Evolutionary conservation across 2,797 vertebrate species (phyloP), one percentile per base, ranked within the genome.

Genomic region (Microctenopoma steveboyesi): DNA sequence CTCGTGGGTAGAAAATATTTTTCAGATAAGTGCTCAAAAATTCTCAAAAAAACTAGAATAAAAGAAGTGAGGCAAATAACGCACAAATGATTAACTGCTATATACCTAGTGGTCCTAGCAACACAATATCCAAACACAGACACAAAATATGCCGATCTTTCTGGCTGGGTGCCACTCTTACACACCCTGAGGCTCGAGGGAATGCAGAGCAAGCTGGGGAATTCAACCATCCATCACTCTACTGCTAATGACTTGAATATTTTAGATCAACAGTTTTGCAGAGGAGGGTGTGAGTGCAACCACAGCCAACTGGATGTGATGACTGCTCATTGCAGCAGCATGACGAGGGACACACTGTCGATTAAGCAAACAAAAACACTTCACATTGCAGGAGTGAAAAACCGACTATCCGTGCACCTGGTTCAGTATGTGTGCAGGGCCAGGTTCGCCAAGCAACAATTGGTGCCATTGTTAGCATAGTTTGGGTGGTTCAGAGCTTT

Each of bases 351-450:
- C 42, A 48, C 59, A 53, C 40, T 5, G 57, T 43, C 67, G 51
- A 64, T 81, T 56, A 66, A 61, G 68, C 55, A 65, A 81, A 72
- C 63, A 53, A 47, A 64, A 77, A 39, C 56, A 59, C 27, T 22
- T 22, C 42, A 33, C 47, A 39, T 42, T 57, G 65, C 39, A 39
- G 43, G 55, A 37, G 37, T 54, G 37, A 69, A 47, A 69, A 63
- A n/a, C 3, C n/a, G 46, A 61, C 53, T 58, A 82, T 69, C 22
- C 59, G 11, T 14, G 48, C 81, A 85, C 82, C 80, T 82, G 79
- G 83, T 74, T 72, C 70, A 81, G 84, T 58, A 76, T 11, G 37
- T 33, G 9, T 12, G 28, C 48, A 64, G 52, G 56, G 58, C 53
- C 52, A 1, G 30, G 42, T 68, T 81, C 65, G 64, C 35, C 48